These are phyloP conservation scores for Aspidapion aeneum DNA, from an alignment of 2,888 invertebrate genomes.

Conservation along the genomic window DNA sequence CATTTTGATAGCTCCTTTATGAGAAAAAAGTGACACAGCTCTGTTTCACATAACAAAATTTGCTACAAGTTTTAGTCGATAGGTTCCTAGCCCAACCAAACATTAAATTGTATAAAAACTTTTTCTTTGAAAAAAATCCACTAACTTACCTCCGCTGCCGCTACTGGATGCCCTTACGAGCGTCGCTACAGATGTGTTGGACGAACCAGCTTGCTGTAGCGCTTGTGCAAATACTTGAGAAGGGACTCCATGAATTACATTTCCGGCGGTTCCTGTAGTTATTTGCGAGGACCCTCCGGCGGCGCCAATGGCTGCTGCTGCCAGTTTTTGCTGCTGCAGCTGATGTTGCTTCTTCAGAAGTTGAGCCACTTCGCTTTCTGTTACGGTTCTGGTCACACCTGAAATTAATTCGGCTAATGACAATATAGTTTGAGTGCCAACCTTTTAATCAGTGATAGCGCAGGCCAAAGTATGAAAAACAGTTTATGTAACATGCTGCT, in stretches of 20 bases:
- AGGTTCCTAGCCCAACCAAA: too few relatives aligned
- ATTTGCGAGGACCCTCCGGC: constrained; percentile 20
- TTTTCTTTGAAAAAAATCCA: too few relatives aligned
- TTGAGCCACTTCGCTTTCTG: constrained; percentile 54
- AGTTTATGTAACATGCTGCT: too few relatives aligned
- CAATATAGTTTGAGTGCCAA: too few relatives aligned
- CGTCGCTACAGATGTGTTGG: constrained; percentile 57
- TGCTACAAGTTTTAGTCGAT: too few relatives aligned
- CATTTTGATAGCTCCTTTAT: too few relatives aligned
- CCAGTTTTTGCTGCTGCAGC: constrained; percentile 42
- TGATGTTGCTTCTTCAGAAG: constrained; percentile 48
- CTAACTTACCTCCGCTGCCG: constrained; percentile 39
- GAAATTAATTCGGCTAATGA: too few relatives aligned
- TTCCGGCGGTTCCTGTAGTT: neutral
- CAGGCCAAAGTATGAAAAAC: too few relatives aligned
- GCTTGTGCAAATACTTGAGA: constrained; percentile 45
- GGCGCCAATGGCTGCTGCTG: constrained; percentile 29
- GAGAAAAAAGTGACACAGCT: too few relatives aligned
- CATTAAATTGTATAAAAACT: too few relatives aligned
- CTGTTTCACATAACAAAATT: too few relatives aligned
- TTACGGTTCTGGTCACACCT: constrained; percentile 46
- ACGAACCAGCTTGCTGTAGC: constrained; percentile 52
- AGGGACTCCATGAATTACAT: constrained; percentile 42
- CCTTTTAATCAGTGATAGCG: too few relatives aligned
- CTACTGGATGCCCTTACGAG: constrained; percentile 60